Percentiles rank a stretch among this genome's conserved stretches.
These are phyloP conservation scores for Eretmocerus hayati DNA, from an alignment of 2,888 invertebrate genomes.

Conservation along the genomic window DNA sequence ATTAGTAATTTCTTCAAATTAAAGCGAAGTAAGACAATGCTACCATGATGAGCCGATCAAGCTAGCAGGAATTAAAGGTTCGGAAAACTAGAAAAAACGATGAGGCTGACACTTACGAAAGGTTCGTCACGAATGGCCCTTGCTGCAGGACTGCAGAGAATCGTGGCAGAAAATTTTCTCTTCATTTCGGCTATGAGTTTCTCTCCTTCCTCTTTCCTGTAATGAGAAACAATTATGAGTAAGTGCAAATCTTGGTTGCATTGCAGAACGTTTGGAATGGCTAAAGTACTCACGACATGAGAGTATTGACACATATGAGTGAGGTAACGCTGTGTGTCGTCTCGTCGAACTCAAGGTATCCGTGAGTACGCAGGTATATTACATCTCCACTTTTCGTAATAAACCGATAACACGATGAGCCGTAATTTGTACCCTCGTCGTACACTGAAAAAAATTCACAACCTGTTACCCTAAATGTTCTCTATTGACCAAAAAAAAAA, in stretches of 20 bases:
- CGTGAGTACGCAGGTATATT: conserved; percentile 76
- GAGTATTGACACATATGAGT: conserved; percentile 79
- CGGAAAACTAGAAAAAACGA: no score
- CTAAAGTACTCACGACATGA: conserved; percentile 50
- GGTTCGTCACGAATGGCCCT: not conserved
- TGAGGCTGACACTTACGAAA: no score
- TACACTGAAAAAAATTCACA: conserved; percentile 58
- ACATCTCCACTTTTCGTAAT: conserved; percentile 76
- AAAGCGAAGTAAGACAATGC: no score
- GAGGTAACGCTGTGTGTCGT: conserved; percentile 71
- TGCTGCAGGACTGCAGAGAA: not conserved
- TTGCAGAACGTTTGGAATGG: not conserved
- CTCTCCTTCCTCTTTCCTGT: conserved; percentile 65
- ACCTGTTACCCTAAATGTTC: not conserved
- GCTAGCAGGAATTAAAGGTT: no score
- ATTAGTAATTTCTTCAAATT: no score
- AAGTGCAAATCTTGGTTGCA: not conserved
- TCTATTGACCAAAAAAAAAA: not conserved
- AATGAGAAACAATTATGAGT: conserved; percentile 9
- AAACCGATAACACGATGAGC: conserved; percentile 79
- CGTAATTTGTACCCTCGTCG: conserved; percentile 73
- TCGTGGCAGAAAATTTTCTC: conserved; percentile 64
- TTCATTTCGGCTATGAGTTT: conserved; percentile 73
- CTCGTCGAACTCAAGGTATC: conserved; percentile 76
- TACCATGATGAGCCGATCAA: no score